Conservation (phyloP, 1,140 invertebrate genomes). For the Drosophila dunni region DNA sequence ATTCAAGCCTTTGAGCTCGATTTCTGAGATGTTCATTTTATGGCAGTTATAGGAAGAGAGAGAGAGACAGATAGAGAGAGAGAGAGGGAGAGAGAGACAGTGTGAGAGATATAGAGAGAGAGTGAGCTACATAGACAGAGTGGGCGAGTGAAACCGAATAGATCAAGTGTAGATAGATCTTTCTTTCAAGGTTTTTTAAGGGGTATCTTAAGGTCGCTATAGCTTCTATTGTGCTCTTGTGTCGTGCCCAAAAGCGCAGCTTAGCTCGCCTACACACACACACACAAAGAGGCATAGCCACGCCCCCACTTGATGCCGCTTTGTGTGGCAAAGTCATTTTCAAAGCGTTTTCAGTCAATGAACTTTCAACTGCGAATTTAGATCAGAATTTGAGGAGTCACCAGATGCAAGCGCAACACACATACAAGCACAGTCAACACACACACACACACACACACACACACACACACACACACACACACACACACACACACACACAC, state of each 20-base stretch:
- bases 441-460: slow-evolving; percentile 6
- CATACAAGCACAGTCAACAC: neutral
- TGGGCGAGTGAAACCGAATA: neutral
- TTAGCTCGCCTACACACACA: slow-evolving; percentile 9
- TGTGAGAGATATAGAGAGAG: neutral
- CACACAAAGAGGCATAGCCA: slow-evolving; percentile 14
- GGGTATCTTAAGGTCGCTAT: neutral
- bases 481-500: slow-evolving; percentile 1
- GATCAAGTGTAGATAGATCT: neutral
- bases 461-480: slow-evolving; percentile 21
- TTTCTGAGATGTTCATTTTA: no score
- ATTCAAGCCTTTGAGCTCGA: no score
- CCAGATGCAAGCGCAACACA: neutral
- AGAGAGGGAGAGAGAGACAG: neutral
- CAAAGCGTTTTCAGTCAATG: slow-evolving; percentile 35
- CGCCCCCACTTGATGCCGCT: slow-evolving; percentile 24
- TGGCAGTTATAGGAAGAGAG: no score
- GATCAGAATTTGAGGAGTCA: slow-evolving; percentile 38
- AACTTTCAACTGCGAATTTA: slow-evolving; percentile 34
- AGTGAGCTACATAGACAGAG: neutral
- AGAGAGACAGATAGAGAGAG: neutral
- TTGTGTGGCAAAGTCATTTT: slow-evolving; percentile 44
- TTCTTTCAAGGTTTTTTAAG: neutral
- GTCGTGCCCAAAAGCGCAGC: slow-evolving; percentile 19
- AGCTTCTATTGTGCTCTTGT: neutral